phyloP scores from a whole-genome alignment of 2,113 vertebrate genomes.

The Rhea americana region DNA sequence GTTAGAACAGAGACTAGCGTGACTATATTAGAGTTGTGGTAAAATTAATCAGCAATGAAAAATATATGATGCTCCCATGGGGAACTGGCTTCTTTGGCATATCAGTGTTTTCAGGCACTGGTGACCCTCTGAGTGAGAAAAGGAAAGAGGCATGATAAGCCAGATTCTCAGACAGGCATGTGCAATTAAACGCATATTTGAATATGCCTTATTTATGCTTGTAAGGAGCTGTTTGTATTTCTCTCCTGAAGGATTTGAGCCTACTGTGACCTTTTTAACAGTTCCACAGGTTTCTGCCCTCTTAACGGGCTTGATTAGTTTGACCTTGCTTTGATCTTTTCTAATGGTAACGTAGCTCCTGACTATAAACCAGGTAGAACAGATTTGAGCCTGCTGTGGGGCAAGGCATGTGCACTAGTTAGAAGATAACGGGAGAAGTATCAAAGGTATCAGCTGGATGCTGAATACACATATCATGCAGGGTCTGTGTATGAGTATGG shows the following conservation, averaged over 20 bases:
- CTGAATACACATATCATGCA: neutral
- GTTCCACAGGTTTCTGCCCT: neutral
- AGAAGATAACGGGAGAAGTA: neutral
- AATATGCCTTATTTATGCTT: neutral
- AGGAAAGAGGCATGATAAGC: neutral
- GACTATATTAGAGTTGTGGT: neutral
- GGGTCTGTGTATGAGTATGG: accelerated
- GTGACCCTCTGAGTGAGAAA: conserved; percentile 39
- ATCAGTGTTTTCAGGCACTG: conserved; percentile 46
- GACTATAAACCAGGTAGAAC: neutral
- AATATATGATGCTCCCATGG: neutral
- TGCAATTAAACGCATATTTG: conserved; percentile 7
- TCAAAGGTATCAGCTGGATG: neutral
- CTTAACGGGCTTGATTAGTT: neutral
- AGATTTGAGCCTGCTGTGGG: neutral
- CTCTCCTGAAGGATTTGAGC: neutral
- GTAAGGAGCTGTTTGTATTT: neutral
- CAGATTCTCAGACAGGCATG: neutral
- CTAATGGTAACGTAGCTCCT: neutral
- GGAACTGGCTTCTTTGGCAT: conserved; percentile 8
- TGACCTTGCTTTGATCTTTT: neutral
- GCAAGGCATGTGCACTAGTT: neutral
- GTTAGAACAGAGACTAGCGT: neutral
- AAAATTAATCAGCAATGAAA: neutral
- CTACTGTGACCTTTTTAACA: neutral